Evolutionary conservation across 2,797 vertebrate species (phyloP).

Genomic region (Distichodus sexfasciatus): DNA sequence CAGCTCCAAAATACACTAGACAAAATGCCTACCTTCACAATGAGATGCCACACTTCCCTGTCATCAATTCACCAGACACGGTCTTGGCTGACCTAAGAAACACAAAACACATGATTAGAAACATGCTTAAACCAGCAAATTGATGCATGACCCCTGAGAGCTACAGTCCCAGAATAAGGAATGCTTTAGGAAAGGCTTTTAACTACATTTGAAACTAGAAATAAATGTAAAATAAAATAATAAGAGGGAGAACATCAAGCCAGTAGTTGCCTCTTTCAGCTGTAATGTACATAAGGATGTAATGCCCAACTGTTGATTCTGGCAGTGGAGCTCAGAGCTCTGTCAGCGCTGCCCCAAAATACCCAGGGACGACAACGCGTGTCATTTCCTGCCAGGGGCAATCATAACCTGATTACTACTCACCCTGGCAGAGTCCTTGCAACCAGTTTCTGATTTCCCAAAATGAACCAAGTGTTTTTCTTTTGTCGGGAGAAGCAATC

Average conservation of each 20-base stretch:
- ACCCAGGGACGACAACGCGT: conserved; percentile 66
- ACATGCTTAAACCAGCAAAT: no score
- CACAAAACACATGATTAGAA: no score
- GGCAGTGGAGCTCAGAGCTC: conserved; percentile 61
- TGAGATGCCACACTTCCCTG: no score
- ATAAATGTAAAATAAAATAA: conserved; percentile 65
- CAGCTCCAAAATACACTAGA: no score
- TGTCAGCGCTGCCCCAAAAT: conserved; percentile 63
- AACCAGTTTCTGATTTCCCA: conserved; percentile 65
- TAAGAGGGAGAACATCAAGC: conserved; percentile 61
- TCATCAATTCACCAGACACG: no score
- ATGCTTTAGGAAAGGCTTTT: conserved; percentile 61
- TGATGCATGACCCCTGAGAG: not conserved
- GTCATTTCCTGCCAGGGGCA: conserved; percentile 71
- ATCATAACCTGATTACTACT: conserved; percentile 65
- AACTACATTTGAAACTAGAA: conserved; percentile 59
- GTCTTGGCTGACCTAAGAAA: no score
- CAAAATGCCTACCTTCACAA: no score
- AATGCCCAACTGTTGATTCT: conserved; percentile 68
- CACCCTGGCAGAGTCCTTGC: conserved; percentile 57
- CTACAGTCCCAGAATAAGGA: conserved; percentile 58
- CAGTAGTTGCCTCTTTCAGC: conserved; percentile 58
- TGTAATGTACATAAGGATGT: conserved; percentile 51
- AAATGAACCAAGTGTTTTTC: conserved; percentile 72
- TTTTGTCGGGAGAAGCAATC: conserved; percentile 65